Evolutionary conservation across 1,140 invertebrate species (phyloP).

Genomic region (Zaprionus ornatus): DNA sequence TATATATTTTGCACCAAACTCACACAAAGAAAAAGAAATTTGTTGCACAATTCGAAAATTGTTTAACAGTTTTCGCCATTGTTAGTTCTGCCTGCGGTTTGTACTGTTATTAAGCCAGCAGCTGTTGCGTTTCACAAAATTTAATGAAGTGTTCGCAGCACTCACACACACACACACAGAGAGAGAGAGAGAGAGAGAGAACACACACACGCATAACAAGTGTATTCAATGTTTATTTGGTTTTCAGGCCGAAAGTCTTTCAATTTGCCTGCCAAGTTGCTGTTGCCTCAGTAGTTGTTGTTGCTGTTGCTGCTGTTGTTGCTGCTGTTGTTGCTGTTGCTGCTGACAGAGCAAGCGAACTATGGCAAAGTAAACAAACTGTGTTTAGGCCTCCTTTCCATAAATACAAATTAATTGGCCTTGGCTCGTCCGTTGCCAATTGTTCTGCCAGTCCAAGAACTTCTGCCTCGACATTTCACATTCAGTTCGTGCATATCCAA

Average conservation of each 20-base stretch:
- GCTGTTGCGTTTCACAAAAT: conserved; percentile 72
- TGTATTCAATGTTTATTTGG: conserved; percentile 50
- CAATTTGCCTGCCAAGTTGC: conserved; percentile 27
- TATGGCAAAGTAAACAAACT: conserved; percentile 28
- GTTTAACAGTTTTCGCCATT: conserved; percentile 37
- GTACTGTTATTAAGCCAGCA: conserved; percentile 58
- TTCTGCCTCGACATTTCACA: background rate
- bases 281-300: conserved; percentile 1
- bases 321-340: conserved; percentile 5
- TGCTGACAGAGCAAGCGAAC: background rate
- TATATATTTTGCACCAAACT: conserved; percentile 19
- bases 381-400: conserved; percentile 26
- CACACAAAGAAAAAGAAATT: background rate
- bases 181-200: background rate
- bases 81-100: conserved; percentile 46
- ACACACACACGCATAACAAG: conserved; percentile 15
- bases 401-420: conserved; percentile 56
- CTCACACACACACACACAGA: conserved; percentile 12
- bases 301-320: conserved; percentile 6
- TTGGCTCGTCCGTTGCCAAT: conserved; percentile 30
- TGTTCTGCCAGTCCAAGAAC: conserved; percentile 11
- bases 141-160: conserved; percentile 42
- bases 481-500: background rate
- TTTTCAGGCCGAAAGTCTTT: conserved; percentile 43
- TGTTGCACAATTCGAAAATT: conserved; percentile 43